Conservation (phyloP, 2,113 vertebrate genomes). For the Albula glossodonta region DNA sequence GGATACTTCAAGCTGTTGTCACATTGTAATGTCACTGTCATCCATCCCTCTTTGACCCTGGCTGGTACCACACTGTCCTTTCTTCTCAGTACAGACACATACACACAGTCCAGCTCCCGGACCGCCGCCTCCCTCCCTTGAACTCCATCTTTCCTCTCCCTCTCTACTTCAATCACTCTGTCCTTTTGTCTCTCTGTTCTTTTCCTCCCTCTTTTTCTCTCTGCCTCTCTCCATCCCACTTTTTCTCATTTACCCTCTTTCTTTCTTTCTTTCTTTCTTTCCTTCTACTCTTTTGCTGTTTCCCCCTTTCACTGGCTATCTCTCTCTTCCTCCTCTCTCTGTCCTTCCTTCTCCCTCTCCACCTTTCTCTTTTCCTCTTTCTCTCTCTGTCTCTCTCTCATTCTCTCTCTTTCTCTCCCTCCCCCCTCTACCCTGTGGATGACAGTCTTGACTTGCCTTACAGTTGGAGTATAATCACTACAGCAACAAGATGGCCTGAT, state of each 20-base stretch:
- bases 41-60: neutral
- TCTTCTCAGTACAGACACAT: neutral
- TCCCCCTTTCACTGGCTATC: neutral
- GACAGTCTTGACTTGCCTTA: neutral
- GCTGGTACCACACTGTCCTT: neutral
- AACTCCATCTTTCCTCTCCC: too few relatives aligned
- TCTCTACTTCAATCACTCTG: neutral
- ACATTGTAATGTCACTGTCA: neutral
- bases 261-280: neutral
- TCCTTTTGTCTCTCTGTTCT: neutral
- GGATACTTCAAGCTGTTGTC: neutral
- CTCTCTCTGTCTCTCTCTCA: neutral
- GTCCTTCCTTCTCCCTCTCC: neutral
- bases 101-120: neutral
- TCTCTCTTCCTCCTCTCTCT: neutral
- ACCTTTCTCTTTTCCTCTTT: constrained; percentile 10
- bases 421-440: neutral
- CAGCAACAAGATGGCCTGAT: neutral
- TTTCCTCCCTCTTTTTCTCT: neutral
- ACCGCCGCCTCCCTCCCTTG: neutral
- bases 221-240: neutral
- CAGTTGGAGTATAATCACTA: constrained; percentile 9
- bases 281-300: neutral
- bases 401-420: neutral
- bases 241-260: neutral